Conservation (phyloP, 1,140 invertebrate genomes). For the Psilanteris sp. region DNA sequence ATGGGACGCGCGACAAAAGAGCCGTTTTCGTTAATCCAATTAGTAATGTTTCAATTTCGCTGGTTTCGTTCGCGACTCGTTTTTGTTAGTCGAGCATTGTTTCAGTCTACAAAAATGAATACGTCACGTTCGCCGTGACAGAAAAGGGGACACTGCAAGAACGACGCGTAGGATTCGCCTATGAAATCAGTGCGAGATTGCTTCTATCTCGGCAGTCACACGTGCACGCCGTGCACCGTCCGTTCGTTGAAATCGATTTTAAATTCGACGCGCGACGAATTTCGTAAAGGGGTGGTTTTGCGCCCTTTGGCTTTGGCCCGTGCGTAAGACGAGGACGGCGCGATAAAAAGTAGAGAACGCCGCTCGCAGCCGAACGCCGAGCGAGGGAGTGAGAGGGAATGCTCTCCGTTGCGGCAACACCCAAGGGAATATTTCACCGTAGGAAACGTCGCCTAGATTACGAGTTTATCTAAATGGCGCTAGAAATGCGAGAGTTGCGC, state of each 20-base stretch:
- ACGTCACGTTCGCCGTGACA: constrained; percentile 29
- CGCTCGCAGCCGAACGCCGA: not conserved
- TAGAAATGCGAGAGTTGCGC: constrained; percentile 69
- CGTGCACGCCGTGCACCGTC: constrained; percentile 36
- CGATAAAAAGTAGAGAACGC: constrained; percentile 25
- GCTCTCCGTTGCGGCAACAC: constrained; percentile 60
- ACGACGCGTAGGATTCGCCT: constrained; percentile 20
- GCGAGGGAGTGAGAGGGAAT: constrained; percentile 13
- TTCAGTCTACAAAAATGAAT: constrained; percentile 25
- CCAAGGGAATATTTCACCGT: constrained; percentile 75
- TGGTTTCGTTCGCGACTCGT: not conserved
- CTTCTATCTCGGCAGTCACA: constrained; percentile 44
- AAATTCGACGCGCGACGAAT: constrained; percentile 65
- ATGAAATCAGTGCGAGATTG: constrained; percentile 57
- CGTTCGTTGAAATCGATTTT: constrained; percentile 67
- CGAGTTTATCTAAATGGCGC: constrained; percentile 78
- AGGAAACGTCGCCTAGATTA: constrained; percentile 76
- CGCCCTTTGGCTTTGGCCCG: constrained; percentile 34
- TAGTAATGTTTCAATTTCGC: constrained; percentile 30
- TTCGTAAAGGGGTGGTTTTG: constrained; percentile 62
- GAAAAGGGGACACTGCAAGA: constrained; percentile 3
- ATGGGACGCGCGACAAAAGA: constrained; percentile 11
- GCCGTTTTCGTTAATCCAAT: constrained; percentile 30
- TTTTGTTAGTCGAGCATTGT: constrained; percentile 27
- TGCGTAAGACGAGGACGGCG: constrained; percentile 39